phyloP scores from a whole-genome alignment of 2,113 vertebrate genomes.

The Kryptolebias marmoratus region DNA sequence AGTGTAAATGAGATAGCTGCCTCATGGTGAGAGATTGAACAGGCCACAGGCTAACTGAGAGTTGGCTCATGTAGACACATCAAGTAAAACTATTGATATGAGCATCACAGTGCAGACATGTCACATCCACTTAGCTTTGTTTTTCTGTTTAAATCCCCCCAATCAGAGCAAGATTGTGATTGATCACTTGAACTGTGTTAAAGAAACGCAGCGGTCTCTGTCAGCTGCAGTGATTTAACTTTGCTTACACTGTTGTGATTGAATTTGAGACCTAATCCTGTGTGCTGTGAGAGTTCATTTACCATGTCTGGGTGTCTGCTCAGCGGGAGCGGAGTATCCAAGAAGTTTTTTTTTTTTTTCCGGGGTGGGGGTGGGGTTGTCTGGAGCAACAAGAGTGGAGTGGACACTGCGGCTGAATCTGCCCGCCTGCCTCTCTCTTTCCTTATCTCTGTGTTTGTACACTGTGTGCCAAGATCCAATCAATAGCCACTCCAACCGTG shows the following conservation, averaged over 20 bases:
- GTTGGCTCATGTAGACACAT: constrained; percentile 26
- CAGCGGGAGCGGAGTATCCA: constrained; percentile 54
- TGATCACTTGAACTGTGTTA: constrained; percentile 52
- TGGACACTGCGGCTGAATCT: constrained; percentile 74
- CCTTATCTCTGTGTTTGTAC: constrained; percentile 84
- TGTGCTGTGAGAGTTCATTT: constrained; percentile 69
- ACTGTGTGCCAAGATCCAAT: constrained; percentile 84
- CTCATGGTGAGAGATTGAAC: constrained; percentile 32
- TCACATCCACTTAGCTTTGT: constrained; percentile 36
- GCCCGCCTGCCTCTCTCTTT: constrained; percentile 65
- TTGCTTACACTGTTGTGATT: constrained; percentile 71
- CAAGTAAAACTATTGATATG: constrained; percentile 48
- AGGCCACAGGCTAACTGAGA: constrained; percentile 34
- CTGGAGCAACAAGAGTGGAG: constrained; percentile 51
- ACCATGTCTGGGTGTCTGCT: constrained; percentile 67
- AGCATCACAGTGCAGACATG: constrained; percentile 36
- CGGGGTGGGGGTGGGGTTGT: background rate
- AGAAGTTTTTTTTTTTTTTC: constrained; percentile 37
- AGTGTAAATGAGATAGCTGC: constrained; percentile 59
- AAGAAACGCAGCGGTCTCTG: constrained; percentile 50
- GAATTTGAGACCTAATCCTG: constrained; percentile 74
- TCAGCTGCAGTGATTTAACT: constrained; percentile 65
- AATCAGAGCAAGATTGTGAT: constrained; percentile 58
- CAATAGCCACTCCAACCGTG: constrained; percentile 81
- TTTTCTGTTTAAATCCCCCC: constrained; percentile 48